Evolutionary conservation across 2,888 invertebrate genomes (phyloP), one percentile per base, ranked within the genome.

Genomic region (Drosophila rubida): DNA sequence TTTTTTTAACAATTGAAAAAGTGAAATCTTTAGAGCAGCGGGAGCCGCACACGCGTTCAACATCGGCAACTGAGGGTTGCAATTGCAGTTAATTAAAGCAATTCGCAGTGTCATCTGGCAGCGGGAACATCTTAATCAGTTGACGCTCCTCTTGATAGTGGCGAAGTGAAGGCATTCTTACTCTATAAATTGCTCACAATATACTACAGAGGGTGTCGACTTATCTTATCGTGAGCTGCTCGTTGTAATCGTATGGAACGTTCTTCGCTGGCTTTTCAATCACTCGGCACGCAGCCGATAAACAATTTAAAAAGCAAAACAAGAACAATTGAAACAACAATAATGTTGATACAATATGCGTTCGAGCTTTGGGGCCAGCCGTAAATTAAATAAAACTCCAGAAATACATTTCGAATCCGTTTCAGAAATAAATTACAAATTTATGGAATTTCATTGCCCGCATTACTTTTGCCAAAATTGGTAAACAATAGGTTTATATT

Each of bases 11-110:
- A 76, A 58, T 70, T 64, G 77, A 53, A 67, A 88, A 70, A 70
- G 77, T 69, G 77, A 82, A 84, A 89, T 89, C 86, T 89, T 79
- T 65, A 69, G 63, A 59, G 8, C 89, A 85, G 84, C 88, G 77
- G 84, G 84, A 76, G 57, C 55, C 61, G 64, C 63, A 78, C 83
- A 89, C 89, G 80, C 82, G 86, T 64, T 62, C 32, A 32, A 32
- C 32, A 32, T 32, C 32, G 32, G n/a, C 19, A 22, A 16, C 25
- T 57, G 50, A 78, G 81, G 87, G 81, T 87, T 84, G 87, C 69
- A 73, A 69, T 79, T 65, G 72, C 65, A 66, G 53, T 71, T 63
- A 75, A 79, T 76, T 78, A 75, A 75, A 60, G 46, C 74, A 73
- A 75, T 72, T 75, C 63, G 73, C 68, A 64, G 53, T 45, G 72